Evolutionary conservation across 2,113 vertebrate genomes (phyloP).

Genomic region (Saguinus midas): DNA sequence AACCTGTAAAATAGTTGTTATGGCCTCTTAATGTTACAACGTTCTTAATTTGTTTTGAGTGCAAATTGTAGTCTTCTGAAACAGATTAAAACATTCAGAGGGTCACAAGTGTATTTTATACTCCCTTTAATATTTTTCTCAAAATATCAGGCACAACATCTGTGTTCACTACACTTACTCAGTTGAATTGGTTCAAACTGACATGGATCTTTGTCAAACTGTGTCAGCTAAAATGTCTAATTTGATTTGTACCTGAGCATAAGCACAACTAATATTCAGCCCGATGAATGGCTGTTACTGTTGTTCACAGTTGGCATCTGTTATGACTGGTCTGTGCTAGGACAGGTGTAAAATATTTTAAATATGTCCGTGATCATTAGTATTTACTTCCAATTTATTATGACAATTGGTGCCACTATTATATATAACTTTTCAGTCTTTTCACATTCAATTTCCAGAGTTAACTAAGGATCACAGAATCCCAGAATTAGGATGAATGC

Average conservation of each 20-base stretch:
- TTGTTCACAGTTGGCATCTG: background rate
- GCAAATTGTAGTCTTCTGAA: background rate
- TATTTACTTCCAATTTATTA: background rate
- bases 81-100: background rate
- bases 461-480: background rate
- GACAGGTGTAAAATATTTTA: background rate
- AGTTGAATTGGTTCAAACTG: background rate
- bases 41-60: background rate
- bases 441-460: background rate
- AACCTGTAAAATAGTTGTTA: background rate
- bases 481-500: background rate
- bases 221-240: background rate
- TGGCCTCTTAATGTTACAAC: background rate
- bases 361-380: background rate
- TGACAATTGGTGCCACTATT: background rate
- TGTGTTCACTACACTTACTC: background rate
- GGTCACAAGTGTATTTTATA: background rate
- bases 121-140: background rate
- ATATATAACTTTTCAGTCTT: background rate
- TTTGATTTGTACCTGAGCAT: background rate
- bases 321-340: background rate
- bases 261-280: background rate
- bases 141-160: background rate
- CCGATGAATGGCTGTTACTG: background rate
- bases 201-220: background rate